Conservation (phyloP, 2,888 invertebrate species). For the Nomada ferruginata region DNA sequence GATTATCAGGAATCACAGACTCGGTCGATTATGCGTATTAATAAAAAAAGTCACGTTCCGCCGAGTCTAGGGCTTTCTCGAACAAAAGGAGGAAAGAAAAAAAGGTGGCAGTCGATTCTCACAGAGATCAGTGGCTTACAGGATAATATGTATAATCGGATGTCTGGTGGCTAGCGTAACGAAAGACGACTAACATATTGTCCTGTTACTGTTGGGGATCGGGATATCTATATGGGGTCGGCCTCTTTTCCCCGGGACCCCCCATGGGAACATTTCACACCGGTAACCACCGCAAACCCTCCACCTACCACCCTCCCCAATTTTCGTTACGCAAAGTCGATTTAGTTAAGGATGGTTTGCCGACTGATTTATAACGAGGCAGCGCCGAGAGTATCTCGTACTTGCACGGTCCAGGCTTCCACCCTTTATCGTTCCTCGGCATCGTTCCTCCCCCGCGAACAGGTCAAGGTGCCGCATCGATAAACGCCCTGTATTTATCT, state of each 20-base stretch:
- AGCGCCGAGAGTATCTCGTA: slow-evolving; percentile 29
- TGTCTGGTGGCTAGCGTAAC: slow-evolving; percentile 71
- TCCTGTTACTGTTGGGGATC: slow-evolving; percentile 66
- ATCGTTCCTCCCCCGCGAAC: slow-evolving; percentile 50
- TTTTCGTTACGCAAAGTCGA: slow-evolving; percentile 82
- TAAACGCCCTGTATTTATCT: slow-evolving; percentile 49
- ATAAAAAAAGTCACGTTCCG: not conserved
- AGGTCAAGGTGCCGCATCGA: slow-evolving; percentile 56
- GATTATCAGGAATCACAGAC: slow-evolving; percentile 19
- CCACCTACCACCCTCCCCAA: slow-evolving; percentile 71
- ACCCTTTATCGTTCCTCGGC: slow-evolving; percentile 58
- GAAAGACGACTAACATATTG: slow-evolving; percentile 79
- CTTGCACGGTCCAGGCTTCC: slow-evolving; percentile 41
- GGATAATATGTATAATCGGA: slow-evolving; percentile 73
- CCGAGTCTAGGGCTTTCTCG: not conserved
- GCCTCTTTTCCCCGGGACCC: slow-evolving; percentile 71
- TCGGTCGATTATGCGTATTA: slow-evolving; percentile 18
- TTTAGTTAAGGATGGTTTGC: slow-evolving; percentile 83
- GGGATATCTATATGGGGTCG: slow-evolving; percentile 41
- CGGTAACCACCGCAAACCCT: slow-evolving; percentile 82
- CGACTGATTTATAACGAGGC: slow-evolving; percentile 81
- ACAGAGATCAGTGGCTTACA: slow-evolving; percentile 60
- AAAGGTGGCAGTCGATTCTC: slow-evolving; percentile 41
- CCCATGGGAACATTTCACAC: slow-evolving; percentile 85
- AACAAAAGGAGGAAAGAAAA: not conserved